Evolutionary conservation across 1,140 invertebrate genomes (phyloP), one percentile per base, ranked within the genome.

Genomic region (Xylocopa sonorina): DNA sequence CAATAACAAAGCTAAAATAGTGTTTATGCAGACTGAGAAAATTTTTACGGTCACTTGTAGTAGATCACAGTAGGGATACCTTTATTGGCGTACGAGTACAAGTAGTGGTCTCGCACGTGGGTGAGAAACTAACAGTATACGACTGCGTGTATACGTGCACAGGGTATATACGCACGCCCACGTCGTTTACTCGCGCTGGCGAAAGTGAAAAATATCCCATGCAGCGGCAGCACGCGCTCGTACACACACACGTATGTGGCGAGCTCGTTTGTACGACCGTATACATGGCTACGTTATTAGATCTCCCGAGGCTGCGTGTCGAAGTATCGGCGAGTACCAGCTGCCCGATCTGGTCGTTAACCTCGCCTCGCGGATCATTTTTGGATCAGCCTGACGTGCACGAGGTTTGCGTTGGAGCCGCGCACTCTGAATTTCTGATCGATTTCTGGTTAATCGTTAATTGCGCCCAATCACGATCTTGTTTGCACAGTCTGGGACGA

Each of bases 151-250:
- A 63, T 66, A 34, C 74, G 68, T 29, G 66, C 55, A 72, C 46
- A 24, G 74, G 55, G 63, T 78, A 85, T 81, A 76, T 81, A 85
- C 34, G 69, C 72, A 85, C 85, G 84, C 85, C 85, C 83, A 86
- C 85, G 73, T 86, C 73, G 84, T 85, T 85, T 68, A 73, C 58
- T 46, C 68, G 68, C 46, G 73, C 67, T 85, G 83, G 84, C 75
- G 80, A 85, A 86, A 86, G 83, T 86, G 84, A 86, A 86, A 86
- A 86, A 86, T 86, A 85, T 86, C 75, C 48, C 74, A 67, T 81
- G 73, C 68, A 32, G 55, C 60, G 48, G 58, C 67, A 66, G 63
- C 69, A 60, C 69, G 64, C 64, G 55, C 48, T 62, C 38, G 43
- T 57, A 34, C 48, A 51, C 16, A 16, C 29, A 53, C 38, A 29